phyloP scores from a whole-genome alignment of 2,113 vertebrate species.

The Pachyramphus minor region DNA sequence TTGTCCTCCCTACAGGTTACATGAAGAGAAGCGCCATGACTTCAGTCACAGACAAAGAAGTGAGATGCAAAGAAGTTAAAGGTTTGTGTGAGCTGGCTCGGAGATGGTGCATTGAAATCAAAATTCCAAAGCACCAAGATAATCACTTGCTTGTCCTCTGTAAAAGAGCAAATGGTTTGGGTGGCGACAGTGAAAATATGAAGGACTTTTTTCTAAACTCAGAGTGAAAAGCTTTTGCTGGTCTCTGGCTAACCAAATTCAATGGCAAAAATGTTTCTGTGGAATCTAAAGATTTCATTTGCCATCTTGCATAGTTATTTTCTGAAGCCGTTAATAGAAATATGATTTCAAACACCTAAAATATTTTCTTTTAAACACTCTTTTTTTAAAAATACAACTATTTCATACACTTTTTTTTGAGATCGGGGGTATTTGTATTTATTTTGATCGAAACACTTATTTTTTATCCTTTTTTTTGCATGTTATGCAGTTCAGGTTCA shows the following conservation, averaged over 20 bases:
- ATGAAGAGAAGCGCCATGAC: background rate
- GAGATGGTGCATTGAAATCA: rapidly evolving
- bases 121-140: background rate
- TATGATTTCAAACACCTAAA: background rate
- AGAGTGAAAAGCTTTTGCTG: background rate
- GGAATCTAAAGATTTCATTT: background rate
- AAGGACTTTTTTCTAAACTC: background rate
- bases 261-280: background rate
- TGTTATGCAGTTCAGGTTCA: background rate
- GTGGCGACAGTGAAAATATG: rapidly evolving
- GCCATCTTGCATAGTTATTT: background rate
- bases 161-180: background rate
- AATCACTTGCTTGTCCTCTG: background rate
- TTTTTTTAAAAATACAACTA: background rate
- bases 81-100: background rate
- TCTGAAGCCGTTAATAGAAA: background rate
- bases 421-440: background rate
- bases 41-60: background rate
- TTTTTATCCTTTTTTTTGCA: background rate
- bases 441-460: background rate
- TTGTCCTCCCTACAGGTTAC: background rate
- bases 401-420: background rate
- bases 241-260: background rate
- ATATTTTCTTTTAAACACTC: background rate
- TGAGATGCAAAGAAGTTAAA: background rate